These are phyloP conservation scores for Leptestheria dahalacensis DNA, from an alignment of 1,140 invertebrate genomes.

Conservation along the genomic window DNA sequence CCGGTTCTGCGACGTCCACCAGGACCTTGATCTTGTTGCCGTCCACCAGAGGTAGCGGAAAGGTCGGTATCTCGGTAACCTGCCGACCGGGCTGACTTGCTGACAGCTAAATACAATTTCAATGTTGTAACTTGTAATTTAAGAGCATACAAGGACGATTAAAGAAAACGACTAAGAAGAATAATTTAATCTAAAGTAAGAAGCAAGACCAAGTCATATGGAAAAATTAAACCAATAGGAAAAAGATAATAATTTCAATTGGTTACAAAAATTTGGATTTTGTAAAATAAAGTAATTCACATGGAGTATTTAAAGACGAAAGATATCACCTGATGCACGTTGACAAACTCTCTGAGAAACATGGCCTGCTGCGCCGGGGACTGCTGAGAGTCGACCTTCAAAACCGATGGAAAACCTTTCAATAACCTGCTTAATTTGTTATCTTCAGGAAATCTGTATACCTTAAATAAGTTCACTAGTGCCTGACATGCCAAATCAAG, in stretches of 20 bases:
- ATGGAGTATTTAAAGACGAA: conserved; percentile 17
- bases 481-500: conserved; percentile 56
- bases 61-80: conserved; percentile 36
- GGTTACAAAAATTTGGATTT: not conserved
- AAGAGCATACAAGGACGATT: too few species aligned
- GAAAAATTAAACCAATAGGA: too few species aligned
- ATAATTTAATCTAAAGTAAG: too few species aligned
- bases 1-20: conserved; percentile 29
- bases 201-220: too few species aligned
- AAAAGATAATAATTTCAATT: conserved; percentile 8
- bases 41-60: conserved; percentile 51
- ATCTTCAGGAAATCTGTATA: too few species aligned
- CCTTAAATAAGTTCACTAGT: conserved; percentile 60
- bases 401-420: too few species aligned
- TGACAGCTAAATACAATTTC: conserved; percentile 18
- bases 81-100: conserved; percentile 34
- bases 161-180: too few species aligned
- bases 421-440: too few species aligned
- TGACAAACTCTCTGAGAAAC: conserved; percentile 77
- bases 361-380: conserved; percentile 58
- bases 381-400: conserved; percentile 33
- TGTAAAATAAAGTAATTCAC: conserved; percentile 15
- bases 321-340: conserved; percentile 48
- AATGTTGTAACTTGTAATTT: conserved; percentile 2
- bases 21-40: conserved; percentile 47